Conservation (phyloP, 2,113 vertebrate genomes). For the Rhynchomys soricoides region DNA sequence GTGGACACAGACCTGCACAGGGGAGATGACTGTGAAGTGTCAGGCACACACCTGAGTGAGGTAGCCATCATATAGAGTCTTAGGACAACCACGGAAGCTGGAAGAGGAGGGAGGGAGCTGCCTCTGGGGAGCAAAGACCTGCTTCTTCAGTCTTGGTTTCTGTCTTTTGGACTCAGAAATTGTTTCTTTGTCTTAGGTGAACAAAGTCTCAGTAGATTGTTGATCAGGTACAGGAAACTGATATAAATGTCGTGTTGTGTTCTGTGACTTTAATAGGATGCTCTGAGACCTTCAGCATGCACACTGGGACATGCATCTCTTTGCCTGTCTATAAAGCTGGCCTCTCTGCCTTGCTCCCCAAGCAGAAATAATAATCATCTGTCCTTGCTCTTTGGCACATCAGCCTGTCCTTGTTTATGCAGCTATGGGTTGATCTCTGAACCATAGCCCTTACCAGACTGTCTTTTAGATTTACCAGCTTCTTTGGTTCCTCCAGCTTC, state of each 20-base stretch:
- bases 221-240: background rate
- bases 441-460: background rate
- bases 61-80: background rate
- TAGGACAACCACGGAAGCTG: background rate
- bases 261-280: background rate
- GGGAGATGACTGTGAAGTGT: background rate
- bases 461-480: background rate
- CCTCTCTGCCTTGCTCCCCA: background rate
- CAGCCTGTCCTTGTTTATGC: background rate
- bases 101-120: background rate
- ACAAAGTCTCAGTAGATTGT: background rate
- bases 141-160: background rate
- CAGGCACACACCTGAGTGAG: background rate
- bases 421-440: background rate
- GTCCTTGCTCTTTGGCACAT: background rate
- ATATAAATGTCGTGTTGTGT: background rate
- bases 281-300: background rate
- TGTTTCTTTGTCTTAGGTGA: background rate
- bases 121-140: background rate
- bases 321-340: background rate
- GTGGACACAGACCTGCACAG: background rate
- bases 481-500: background rate
- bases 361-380: background rate
- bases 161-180: background rate
- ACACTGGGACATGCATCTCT: too few species aligned